These are phyloP conservation scores for Myocastor coypus DNA, from an alignment of 2,113 vertebrate genomes.

Conservation along the genomic window DNA sequence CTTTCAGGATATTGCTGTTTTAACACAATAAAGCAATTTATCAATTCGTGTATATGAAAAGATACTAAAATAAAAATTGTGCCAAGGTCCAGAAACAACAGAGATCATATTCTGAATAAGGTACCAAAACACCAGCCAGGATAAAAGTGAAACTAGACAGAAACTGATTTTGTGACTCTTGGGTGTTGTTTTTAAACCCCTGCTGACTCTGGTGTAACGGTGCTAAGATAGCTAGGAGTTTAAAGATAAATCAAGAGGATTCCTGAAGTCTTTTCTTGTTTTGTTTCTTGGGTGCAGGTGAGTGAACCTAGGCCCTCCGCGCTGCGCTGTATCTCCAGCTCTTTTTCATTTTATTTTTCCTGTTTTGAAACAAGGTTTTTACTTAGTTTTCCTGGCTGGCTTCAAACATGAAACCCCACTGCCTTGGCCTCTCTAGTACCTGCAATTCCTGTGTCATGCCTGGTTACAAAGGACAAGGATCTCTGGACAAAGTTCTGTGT, in stretches of 20 bases:
- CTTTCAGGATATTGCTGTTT: background rate
- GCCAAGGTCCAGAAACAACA: background rate
- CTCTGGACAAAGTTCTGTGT: background rate
- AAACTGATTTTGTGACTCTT: background rate
- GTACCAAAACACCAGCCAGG: background rate
- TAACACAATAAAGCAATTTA: constrained; percentile 9
- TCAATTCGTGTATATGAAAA: background rate
- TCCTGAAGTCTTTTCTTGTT: background rate
- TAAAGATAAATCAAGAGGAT: background rate
- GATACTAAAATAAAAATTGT: constrained; percentile 28
- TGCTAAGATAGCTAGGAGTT: background rate
- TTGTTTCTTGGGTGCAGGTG: background rate
- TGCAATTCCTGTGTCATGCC: background rate
- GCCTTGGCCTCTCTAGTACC: background rate
- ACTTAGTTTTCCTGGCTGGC: background rate
- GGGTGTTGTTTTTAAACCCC: background rate
- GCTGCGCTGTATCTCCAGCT: background rate
- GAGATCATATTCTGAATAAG: background rate
- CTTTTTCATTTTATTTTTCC: background rate
- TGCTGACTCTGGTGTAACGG: background rate
- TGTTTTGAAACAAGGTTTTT: background rate
- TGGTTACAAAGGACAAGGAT: background rate
- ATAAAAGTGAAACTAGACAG: background rate
- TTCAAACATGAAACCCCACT: background rate
- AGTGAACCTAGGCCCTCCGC: background rate